Evolutionary conservation across 2,797 vertebrate species (phyloP).

Genomic region (Rhodeus uyekii): DNA sequence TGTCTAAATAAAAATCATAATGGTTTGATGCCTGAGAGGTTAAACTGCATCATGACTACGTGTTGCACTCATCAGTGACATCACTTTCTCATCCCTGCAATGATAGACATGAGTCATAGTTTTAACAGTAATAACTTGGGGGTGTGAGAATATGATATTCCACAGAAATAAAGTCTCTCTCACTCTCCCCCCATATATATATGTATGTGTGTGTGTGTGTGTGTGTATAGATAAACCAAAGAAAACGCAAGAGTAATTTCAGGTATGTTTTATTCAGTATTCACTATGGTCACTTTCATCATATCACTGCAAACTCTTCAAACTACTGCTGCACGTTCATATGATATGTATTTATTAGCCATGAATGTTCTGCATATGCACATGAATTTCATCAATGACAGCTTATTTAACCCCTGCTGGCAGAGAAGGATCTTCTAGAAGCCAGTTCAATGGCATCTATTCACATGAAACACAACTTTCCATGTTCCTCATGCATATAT

Average conservation of each 20-base stretch:
- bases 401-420: slow-evolving; percentile 38
- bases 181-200: not conserved
- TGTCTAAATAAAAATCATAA: not conserved
- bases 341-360: not conserved
- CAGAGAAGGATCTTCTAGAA: slow-evolving; percentile 14
- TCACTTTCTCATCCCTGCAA: not conserved
- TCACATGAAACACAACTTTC: slow-evolving; percentile 30
- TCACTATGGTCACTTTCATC: not conserved
- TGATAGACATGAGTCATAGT: slow-evolving; percentile 1
- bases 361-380: slow-evolving; percentile 17
- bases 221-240: not conserved
- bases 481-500: slow-evolving; percentile 23
- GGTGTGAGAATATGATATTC: not conserved
- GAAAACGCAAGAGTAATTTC: not conserved
- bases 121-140: not conserved
- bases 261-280: not conserved
- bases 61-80: not conserved
- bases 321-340: not conserved
- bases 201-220: too few species aligned
- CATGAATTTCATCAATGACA: slow-evolving; percentile 8
- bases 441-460: slow-evolving; percentile 31
- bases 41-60: not conserved
- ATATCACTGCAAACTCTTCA: not conserved
- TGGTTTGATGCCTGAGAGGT: not conserved
- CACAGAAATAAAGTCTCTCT: not conserved